Conservation (phyloP, 2,888 invertebrate genomes). For the Lithophane semibrunnea region DNA sequence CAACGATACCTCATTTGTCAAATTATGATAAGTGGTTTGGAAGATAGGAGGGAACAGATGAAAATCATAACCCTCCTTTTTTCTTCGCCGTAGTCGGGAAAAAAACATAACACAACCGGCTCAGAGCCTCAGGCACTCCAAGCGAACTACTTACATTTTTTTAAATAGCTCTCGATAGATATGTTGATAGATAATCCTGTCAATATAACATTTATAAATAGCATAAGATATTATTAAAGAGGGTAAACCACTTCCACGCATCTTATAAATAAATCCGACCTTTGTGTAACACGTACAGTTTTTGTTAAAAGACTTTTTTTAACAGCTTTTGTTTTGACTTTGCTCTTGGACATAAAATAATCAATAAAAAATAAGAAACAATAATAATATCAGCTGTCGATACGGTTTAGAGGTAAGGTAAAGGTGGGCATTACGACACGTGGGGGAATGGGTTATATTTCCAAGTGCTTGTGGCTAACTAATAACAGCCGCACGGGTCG, state of each 20-base stretch:
- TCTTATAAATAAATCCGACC: neutral
- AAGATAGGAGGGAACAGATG: too few relatives aligned
- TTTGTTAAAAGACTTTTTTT: neutral
- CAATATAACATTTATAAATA: neutral
- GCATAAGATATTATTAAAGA: neutral
- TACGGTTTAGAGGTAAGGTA: neutral
- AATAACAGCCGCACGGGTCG: too few relatives aligned
- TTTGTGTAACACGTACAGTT: neutral
- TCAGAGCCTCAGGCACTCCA: neutral
- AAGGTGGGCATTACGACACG: too few relatives aligned
- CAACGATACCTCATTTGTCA: too few relatives aligned
- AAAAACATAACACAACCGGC: neutral
- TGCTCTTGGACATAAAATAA: slow-evolving; percentile 1
- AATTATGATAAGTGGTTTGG: too few relatives aligned
- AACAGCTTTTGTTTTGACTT: too few relatives aligned
- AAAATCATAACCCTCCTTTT: too few relatives aligned
- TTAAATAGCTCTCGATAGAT: neutral
- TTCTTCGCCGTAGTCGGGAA: too few relatives aligned
- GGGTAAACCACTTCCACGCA: neutral
- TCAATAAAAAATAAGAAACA: neutral
- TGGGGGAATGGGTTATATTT: too few relatives aligned
- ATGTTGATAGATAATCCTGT: neutral
- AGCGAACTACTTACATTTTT: neutral
- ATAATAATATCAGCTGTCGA: neutral
- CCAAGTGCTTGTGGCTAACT: too few relatives aligned